Evolutionary conservation across 1,140 invertebrate genomes (phyloP).

Genomic region (Drosophila yakuba): DNA sequence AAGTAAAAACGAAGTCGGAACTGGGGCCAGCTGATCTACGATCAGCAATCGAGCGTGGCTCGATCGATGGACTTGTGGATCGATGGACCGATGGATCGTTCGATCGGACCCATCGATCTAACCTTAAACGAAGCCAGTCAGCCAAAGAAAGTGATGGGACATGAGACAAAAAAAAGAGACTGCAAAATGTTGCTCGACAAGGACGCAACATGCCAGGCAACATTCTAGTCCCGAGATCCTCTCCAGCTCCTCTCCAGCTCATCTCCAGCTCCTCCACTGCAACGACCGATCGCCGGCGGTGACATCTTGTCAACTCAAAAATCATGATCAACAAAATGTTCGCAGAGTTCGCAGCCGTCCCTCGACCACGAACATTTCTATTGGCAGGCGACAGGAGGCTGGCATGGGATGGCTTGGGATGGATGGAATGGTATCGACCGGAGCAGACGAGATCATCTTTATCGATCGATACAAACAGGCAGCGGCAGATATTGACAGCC

Average conservation of each 20-base stretch:
- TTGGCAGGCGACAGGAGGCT: slow-evolving; percentile 41
- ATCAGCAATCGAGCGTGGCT: slow-evolving; percentile 44
- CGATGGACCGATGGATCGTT: slow-evolving; percentile 19
- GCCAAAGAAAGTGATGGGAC: slow-evolving; percentile 70
- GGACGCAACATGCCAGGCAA: slow-evolving; percentile 75
- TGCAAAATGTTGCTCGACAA: slow-evolving; percentile 74
- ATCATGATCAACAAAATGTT: slow-evolving; percentile 82
- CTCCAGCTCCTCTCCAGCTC: background rate
- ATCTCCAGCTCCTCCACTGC: slow-evolving; percentile 3
- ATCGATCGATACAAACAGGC: slow-evolving; percentile 71
- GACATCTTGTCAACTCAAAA: slow-evolving; percentile 82
- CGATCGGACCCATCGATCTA: slow-evolving; percentile 50
- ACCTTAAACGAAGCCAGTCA: slow-evolving; percentile 36
- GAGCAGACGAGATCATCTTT: slow-evolving; percentile 67
- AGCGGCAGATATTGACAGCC: slow-evolving; percentile 78
- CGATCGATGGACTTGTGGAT: slow-evolving; percentile 13
- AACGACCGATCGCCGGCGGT: slow-evolving; percentile 68
- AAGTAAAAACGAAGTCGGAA: slow-evolving; percentile 7
- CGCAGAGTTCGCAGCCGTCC: slow-evolving; percentile 14
- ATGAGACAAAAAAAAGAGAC: slow-evolving; percentile 12
- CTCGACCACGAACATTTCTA: slow-evolving; percentile 64
- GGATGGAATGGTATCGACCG: background rate
- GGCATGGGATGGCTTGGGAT: background rate
- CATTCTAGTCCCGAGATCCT: slow-evolving; percentile 62
- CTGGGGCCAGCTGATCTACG: slow-evolving; percentile 43